Percentiles rank a stretch among this genome's conserved stretches.
Evolutionary conservation across 2,113 vertebrate species (phyloP).

Genomic region (Calypte anna): DNA sequence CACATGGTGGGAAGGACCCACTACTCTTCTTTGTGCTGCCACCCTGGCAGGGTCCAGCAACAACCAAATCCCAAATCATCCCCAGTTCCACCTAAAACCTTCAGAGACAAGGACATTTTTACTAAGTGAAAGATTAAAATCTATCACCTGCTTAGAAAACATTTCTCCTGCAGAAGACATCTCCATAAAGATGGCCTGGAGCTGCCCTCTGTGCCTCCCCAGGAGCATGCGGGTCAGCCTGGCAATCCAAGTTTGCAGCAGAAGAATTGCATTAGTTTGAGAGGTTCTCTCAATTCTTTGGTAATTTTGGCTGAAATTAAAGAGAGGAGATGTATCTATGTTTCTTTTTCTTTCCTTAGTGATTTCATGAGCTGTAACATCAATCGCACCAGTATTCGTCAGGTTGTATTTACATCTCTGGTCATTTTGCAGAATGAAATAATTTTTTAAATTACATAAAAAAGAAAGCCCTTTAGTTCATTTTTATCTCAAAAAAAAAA

Average conservation of each 20-base stretch:
- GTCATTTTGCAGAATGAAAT: background rate
- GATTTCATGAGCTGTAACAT: background rate
- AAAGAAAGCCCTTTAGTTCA: background rate
- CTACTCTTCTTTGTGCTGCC: background rate
- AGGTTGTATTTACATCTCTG: background rate
- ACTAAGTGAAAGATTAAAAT: background rate
- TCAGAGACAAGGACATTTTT: background rate
- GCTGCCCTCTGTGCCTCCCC: background rate
- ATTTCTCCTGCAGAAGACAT: background rate
- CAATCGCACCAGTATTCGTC: background rate
- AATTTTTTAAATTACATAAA: background rate
- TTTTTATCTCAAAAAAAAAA: background rate
- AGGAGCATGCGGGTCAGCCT: background rate
- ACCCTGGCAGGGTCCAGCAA: background rate
- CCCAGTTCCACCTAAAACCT: background rate
- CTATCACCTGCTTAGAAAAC: background rate
- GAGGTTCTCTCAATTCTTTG: background rate
- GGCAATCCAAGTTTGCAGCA: background rate
- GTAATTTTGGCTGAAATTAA: background rate
- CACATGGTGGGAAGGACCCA: rapidly evolving
- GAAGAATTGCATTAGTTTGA: background rate
- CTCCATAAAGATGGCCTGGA: rapidly evolving
- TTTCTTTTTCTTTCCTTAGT: background rate
- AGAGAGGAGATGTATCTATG: background rate
- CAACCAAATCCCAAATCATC: background rate